A percentile compares a stretch with the other conserved stretches of the same genome.
Evolutionary conservation across 1,140 invertebrate species (phyloP).

Genomic region (Saccostrea glomerata): DNA sequence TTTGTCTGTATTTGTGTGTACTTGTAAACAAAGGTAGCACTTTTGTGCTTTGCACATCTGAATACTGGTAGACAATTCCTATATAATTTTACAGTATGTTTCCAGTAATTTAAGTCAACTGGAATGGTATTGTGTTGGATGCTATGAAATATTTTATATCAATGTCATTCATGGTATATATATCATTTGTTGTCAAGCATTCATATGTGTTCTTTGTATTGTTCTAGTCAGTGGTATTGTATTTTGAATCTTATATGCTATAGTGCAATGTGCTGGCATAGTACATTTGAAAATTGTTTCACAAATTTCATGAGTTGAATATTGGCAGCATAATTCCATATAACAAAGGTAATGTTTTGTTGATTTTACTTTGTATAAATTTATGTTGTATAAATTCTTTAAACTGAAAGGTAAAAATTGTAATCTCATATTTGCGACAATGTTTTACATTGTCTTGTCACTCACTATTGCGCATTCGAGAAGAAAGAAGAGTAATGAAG

Average conservation of each 20-base stretch:
- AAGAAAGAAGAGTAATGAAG: background rate
- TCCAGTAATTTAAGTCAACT: background rate
- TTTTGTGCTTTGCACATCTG: background rate
- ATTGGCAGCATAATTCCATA: background rate
- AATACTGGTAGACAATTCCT: background rate
- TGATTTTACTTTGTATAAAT: background rate
- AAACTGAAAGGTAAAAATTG: background rate
- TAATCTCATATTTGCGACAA: background rate
- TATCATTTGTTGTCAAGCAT: constrained; percentile 7
- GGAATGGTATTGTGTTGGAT: background rate
- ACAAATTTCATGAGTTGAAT: background rate
- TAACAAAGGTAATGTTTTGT: background rate
- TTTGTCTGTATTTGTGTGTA: constrained; percentile 25
- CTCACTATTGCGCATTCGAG: background rate
- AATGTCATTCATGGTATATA: background rate
- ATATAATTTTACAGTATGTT: background rate
- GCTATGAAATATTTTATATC: too few relatives aligned
- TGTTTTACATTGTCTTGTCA: background rate
- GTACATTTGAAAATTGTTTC: background rate
- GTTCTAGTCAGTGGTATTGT: background rate
- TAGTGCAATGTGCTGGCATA: background rate
- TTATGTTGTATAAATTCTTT: background rate
- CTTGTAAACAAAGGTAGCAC: background rate
- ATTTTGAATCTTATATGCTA: background rate
- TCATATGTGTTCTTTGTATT: background rate